Conservation (phyloP, 2,113 vertebrate species). For the Zosterops lateralis region DNA sequence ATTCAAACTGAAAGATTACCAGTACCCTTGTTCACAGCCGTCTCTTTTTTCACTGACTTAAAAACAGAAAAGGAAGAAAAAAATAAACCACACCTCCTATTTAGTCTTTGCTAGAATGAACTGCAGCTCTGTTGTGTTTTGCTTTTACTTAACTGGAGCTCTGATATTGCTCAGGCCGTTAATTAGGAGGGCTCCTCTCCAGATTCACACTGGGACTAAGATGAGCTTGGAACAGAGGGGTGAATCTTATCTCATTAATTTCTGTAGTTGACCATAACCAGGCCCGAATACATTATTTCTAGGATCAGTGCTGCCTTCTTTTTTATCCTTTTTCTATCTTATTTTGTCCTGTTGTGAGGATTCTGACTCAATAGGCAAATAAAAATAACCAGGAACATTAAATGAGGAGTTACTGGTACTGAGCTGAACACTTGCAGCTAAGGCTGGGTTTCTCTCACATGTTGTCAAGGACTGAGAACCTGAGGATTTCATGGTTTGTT, state of each 20-base stretch:
- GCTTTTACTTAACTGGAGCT: background rate
- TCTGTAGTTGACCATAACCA: background rate
- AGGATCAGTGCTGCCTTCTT: background rate
- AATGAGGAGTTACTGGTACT: background rate
- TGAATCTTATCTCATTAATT: background rate
- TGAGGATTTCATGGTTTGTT: background rate
- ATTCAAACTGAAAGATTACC: background rate
- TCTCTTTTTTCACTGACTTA: background rate
- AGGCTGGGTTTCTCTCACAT: background rate
- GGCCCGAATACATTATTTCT: background rate
- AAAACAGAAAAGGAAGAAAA: background rate
- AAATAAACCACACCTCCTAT: background rate
- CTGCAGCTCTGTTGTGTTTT: background rate
- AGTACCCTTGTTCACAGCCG: background rate
- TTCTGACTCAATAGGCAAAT: background rate
- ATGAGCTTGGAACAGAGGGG: background rate
- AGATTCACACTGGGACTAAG: background rate
- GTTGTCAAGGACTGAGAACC: background rate
- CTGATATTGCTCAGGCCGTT: background rate
- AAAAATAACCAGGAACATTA: background rate
- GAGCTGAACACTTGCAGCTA: background rate
- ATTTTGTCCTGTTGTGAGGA: background rate
- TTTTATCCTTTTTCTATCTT: background rate
- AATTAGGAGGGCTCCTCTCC: background rate
- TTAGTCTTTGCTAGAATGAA: background rate